These are phyloP conservation scores for Epizoanthus ramosus DNA, from an alignment of 92 coral and sea anemone genomes.

Conservation along the genomic window DNA sequence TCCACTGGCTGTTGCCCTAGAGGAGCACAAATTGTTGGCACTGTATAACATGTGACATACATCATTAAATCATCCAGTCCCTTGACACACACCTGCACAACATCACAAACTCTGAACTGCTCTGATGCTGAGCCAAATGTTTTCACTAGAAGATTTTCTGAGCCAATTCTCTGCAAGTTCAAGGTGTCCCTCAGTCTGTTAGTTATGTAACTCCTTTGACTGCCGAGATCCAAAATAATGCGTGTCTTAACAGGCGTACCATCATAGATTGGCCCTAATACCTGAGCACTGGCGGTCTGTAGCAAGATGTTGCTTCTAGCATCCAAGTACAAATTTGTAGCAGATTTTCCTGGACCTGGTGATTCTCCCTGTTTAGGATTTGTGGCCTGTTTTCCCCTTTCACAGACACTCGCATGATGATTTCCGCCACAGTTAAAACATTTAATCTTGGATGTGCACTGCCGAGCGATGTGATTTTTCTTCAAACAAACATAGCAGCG, in stretches of 20 bases:
- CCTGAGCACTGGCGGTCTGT: slow-evolving; percentile 46
- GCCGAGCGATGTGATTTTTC: slow-evolving; percentile 27
- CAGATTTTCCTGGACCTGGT: not conserved
- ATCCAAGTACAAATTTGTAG: slow-evolving; percentile 1
- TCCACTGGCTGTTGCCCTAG: slow-evolving; percentile 43
- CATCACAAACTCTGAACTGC: slow-evolving; percentile 40
- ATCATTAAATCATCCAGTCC: slow-evolving; percentile 15
- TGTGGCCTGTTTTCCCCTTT: not conserved
- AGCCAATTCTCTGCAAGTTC: slow-evolving; percentile 28
- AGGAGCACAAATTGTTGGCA: slow-evolving; percentile 39
- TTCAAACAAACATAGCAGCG: slow-evolving; percentile 48
- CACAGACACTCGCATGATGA: slow-evolving; percentile 39
- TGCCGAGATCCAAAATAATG: slow-evolving; percentile 51
- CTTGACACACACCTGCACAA: slow-evolving; percentile 41
- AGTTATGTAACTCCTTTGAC: slow-evolving; percentile 46
- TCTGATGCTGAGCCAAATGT: slow-evolving; percentile 45
- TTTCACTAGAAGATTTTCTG: slow-evolving; percentile 47
- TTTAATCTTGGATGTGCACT: slow-evolving; percentile 29
- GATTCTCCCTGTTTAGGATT: slow-evolving; percentile 1
- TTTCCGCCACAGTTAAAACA: slow-evolving; percentile 35
- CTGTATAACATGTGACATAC: slow-evolving; percentile 17
- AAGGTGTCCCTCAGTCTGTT: slow-evolving; percentile 27
- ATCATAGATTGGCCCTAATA: slow-evolving; percentile 34
- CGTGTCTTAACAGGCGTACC: slow-evolving; percentile 38
- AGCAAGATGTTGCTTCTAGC: slow-evolving; percentile 22